Percentiles rank a stretch among this genome's conserved stretches.
These are phyloP conservation scores for Circaetus cinerascens DNA, from an alignment of 2,113 vertebrate genomes.

Conservation along the genomic window DNA sequence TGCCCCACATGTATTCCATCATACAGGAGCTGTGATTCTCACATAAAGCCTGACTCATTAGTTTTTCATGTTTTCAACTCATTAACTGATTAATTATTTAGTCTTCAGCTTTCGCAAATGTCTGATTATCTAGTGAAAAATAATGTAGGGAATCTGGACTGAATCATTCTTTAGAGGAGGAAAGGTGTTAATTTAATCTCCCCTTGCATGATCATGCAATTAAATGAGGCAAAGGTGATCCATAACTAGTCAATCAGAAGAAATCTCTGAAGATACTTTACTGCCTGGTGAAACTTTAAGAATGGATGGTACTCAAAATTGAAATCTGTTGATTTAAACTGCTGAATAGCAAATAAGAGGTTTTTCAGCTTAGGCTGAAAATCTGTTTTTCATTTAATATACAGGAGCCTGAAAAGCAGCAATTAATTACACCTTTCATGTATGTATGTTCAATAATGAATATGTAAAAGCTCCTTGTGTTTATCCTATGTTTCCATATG, in stretches of 20 bases:
- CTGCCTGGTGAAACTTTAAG: not conserved
- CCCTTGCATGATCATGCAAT: not conserved
- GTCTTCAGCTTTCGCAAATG: not conserved
- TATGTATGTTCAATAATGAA: not conserved
- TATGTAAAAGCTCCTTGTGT: not conserved
- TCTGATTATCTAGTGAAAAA: slow-evolving; percentile 15
- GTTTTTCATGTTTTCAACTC: slow-evolving; percentile 20
- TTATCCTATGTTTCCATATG: not conserved
- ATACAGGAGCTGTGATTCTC: not conserved
- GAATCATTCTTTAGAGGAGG: not conserved
- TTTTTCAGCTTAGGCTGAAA: not conserved
- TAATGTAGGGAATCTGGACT: not conserved
- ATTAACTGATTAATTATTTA: slow-evolving; percentile 35
- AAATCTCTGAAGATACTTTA: not conserved
- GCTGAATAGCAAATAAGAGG: not conserved
- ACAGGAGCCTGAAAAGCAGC: not conserved
- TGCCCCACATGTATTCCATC: not conserved
- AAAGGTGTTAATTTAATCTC: slow-evolving; percentile 2
- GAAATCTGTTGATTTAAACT: not conserved
- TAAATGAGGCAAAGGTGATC: not conserved
- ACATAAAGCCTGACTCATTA: not conserved
- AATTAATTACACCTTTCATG: not conserved
- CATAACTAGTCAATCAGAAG: not conserved
- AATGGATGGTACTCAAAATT: not conserved
- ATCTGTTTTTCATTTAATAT: not conserved